These are phyloP conservation scores for Balaeniceps rex DNA, from an alignment of 2,113 vertebrate genomes.

Conservation along the genomic window DNA sequence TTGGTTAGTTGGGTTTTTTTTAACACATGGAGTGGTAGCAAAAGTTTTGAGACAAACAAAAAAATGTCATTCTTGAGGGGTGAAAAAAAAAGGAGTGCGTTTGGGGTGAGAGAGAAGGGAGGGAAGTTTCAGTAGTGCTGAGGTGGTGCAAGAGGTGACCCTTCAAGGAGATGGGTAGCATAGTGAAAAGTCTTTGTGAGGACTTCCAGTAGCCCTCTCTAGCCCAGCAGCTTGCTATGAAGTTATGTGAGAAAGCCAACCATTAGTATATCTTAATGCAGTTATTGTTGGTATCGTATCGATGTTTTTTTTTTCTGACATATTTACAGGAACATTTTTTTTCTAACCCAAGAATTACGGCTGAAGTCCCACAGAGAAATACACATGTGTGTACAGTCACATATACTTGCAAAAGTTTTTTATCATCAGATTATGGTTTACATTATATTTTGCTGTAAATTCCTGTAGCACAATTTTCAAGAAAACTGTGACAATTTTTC, in stretches of 20 bases:
- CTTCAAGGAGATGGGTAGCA: neutral
- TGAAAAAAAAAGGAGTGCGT: neutral
- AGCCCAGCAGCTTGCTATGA: neutral
- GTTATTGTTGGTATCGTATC: neutral
- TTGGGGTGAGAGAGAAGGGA: neutral
- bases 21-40: neutral
- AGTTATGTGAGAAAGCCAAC: neutral
- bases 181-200: neutral
- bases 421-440: neutral
- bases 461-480: neutral
- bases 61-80: neutral
- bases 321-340: neutral
- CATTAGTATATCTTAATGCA: neutral
- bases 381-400: neutral
- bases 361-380: neutral
- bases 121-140: neutral
- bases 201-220: neutral
- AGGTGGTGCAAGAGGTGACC: neutral
- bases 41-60: neutral
- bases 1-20: neutral
- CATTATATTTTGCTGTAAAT: neutral
- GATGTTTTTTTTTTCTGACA: neutral
- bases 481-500: neutral
- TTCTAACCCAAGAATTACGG: neutral
- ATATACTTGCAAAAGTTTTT: neutral